Evolutionary conservation across 2,113 vertebrate species (phyloP).

Genomic region (Ammodytes marinus): DNA sequence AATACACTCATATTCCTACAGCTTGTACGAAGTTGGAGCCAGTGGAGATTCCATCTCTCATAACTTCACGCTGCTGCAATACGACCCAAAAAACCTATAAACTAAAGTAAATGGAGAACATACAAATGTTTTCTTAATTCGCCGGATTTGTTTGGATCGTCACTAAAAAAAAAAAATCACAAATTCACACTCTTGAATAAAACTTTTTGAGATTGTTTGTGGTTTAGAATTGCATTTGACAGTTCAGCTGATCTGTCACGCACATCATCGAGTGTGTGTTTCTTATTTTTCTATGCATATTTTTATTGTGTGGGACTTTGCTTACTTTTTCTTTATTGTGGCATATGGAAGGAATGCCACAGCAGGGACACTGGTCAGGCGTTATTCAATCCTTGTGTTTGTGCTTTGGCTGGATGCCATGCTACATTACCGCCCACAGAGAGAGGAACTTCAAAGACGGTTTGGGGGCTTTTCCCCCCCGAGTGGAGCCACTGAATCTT

Average conservation of each 20-base stretch:
- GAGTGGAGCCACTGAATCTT: constrained; percentile 69
- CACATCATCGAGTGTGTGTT: constrained; percentile 4
- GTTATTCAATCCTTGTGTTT: constrained; percentile 75
- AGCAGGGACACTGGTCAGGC: constrained; percentile 58
- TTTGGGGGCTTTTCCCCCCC: constrained; percentile 45
- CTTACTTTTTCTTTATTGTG: constrained; percentile 51
- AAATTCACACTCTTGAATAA: constrained; percentile 14
- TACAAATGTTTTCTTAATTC: constrained; percentile 19
- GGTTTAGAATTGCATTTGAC: constrained; percentile 20
- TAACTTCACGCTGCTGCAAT: constrained; percentile 17
- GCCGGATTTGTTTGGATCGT: constrained; percentile 43
- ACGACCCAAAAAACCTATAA: constrained; percentile 36
- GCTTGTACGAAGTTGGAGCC: constrained; percentile 55
- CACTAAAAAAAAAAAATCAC: constrained; percentile 26
- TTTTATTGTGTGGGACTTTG: constrained; percentile 32
- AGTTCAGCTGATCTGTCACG: constrained; percentile 41
- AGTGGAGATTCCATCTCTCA: constrained; percentile 25
- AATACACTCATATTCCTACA: constrained; percentile 64
- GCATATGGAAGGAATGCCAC: constrained; percentile 55
- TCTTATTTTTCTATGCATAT: constrained; percentile 28
- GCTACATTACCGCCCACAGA: constrained; percentile 73
- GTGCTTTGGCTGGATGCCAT: constrained; percentile 69
- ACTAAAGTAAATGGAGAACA: constrained; percentile 14
- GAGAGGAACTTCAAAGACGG: constrained; percentile 72
- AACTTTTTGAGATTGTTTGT: constrained; percentile 41